Base-by-base conservation (phyloP, 2,797 vertebrate genomes). In the Gymnoscopelus braueri region DNA sequence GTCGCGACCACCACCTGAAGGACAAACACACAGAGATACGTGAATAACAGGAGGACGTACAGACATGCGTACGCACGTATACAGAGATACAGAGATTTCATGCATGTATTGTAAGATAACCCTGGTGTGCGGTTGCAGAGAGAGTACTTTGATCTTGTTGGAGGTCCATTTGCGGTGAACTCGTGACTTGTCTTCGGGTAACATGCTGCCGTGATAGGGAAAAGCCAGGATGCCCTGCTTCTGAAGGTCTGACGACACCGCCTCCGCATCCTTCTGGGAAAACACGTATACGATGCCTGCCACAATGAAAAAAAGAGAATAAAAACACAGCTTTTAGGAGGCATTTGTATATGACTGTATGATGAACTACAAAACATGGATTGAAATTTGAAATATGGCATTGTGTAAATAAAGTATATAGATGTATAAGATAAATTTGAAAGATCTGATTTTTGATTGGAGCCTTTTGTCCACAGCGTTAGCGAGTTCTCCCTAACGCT, bases 241-340 rank as follows among this genome's bases (percentile, higher is more conserved):
- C 88, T 95, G 96, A 57, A 99, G 92, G 63, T 91, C 95, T 60
- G 92, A 29, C 0, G 97, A 93, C 69, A 99, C 91, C 5, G 85
- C 88, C 75, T 99, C 97, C 11, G 97, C 95, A 65, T 99, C 98
- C 85, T 98, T 99, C 90, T 99, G 98, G 73, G 98, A 99, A 87
- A 99, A 97, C 53, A 98, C 98, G 29, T 99, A 99, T 69, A 98
- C 91, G 15, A 99, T 99, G 56, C 98, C 98, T 99, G 89, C 9
- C 69, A 69, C 79, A 13, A n/a, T 7, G n/a, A 59, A 6, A 3
- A 14, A 26, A 15, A 2, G 1, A 4, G 13, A 23, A 32, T 23
- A 32, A 32, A 55, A 52, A 15, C 15, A 52, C 39, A n/a, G 15
- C 13, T 4, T n/a, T 52, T 52, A 15, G 50, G 15, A 52, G 12